Evolutionary conservation across 2,113 vertebrate genomes (phyloP).

Genomic region (Meriones unguiculatus): DNA sequence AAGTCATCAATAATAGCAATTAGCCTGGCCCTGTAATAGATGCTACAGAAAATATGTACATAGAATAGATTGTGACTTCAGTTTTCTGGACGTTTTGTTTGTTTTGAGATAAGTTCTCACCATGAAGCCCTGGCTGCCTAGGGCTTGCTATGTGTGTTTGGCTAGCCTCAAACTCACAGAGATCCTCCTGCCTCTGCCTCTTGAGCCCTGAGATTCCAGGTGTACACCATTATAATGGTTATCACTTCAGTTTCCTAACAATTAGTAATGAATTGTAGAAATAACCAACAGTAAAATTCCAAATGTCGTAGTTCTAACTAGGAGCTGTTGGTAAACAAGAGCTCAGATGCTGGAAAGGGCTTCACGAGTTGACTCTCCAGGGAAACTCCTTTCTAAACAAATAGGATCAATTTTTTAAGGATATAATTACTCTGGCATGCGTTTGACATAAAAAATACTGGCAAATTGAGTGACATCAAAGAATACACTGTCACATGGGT

Average conservation of each 20-base stretch:
- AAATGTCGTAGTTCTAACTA: not conserved
- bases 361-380: not conserved
- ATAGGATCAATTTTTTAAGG: not conserved
- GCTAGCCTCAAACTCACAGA: not conserved
- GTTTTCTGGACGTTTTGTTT: not conserved
- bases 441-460: not conserved
- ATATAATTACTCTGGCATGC: not conserved
- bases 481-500: not conserved
- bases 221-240: fast-evolving
- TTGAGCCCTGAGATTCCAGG: not conserved
- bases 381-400: not conserved
- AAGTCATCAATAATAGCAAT: constrained; percentile 18
- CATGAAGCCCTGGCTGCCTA: not conserved
- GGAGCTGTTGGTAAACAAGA: not conserved
- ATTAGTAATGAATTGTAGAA: not conserved
- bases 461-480: not conserved
- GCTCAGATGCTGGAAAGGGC: not conserved
- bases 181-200: not conserved
- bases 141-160: not conserved
- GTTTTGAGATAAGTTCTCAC: not conserved
- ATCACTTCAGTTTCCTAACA: not conserved
- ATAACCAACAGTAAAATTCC: not conserved
- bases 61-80: not conserved
- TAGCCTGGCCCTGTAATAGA: not conserved
- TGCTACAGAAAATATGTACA: not conserved